A percentile compares a stretch with the other conserved stretches of the same genome.
These are phyloP conservation scores for Amblyjoppa proteus DNA, from an alignment of 2,888 invertebrate species.

Conservation along the genomic window DNA sequence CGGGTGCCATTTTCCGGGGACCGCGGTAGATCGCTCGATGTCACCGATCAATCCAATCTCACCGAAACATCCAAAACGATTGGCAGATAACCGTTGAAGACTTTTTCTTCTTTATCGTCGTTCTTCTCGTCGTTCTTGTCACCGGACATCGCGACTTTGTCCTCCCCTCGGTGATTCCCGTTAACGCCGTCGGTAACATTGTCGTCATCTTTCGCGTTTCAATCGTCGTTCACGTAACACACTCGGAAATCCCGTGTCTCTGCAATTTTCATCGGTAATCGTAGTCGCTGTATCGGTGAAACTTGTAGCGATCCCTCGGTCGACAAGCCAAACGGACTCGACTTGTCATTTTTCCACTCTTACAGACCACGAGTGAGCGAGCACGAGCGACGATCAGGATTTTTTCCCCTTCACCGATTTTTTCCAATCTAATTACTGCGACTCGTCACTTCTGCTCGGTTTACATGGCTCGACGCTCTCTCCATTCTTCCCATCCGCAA, in stretches of 20 bases:
- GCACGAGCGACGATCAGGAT: no score
- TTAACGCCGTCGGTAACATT: background rate
- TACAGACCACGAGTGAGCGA: background rate
- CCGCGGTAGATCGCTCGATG: constrained; percentile 31
- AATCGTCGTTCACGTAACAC: no score
- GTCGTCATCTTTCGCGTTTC: background rate
- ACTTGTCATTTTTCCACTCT: background rate
- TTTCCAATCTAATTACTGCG: no score
- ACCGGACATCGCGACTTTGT: constrained; percentile 6
- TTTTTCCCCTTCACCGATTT: no score
- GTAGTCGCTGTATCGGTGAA: background rate
- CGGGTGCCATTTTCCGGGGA: constrained; percentile 60
- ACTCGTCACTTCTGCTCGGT: no score
- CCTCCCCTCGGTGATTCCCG: constrained; percentile 10
- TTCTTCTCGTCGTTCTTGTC: constrained; percentile 28
- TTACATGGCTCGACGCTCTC: no score
- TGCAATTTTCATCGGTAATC: background rate
- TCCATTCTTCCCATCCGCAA: no score
- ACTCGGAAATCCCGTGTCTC: background rate
- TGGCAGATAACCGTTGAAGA: constrained; percentile 3
- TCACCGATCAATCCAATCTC: constrained; percentile 41
- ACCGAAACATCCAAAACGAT: constrained; percentile 55
- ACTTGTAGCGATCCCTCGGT: background rate
- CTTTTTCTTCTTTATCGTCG: constrained; percentile 37
- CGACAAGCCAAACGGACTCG: background rate